Evolutionary conservation across 2,113 vertebrate genomes (phyloP), one percentile per base, ranked within the genome.

Genomic region (Passer domesticus): DNA sequence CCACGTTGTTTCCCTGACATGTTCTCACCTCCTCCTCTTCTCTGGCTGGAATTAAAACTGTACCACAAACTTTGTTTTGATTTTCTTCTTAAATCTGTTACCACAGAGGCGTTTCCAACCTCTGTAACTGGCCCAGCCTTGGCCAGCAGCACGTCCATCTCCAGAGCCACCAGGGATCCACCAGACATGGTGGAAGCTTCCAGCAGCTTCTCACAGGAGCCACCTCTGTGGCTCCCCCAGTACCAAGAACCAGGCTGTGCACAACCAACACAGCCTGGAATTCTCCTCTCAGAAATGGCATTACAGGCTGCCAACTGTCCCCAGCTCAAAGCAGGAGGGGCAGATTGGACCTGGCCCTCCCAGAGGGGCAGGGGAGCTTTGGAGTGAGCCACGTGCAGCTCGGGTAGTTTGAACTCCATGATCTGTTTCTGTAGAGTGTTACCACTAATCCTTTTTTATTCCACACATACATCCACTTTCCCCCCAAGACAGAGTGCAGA

Each of bases 341-440:
- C 20, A 75, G 64, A 59, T 27, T 25, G 52, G 0, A 2, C 30
- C 31, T 8, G n/a, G 0, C 6, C 58, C 55, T 27, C 31, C 0
- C 12, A 8, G 11, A 30, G 14, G 33, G 18, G 17, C 10, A 20
- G 30, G 39, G 16, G 22, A 74, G 31, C 16, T 66, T 49, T 41
- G 41, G 20, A 49, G 64, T 2, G 2, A 39, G 23, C 11, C 70
- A 43, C 17, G 6, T 5, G 22, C 15, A 50, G 39, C 73, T 52
- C 2, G 4, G n/a, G 64, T 52, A 19, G 27, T 22, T 87, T 82
- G 13, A 89, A 46, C 52, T 60, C 46, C 31, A 16, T 3, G 5
- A 66, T 47, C 41, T 52, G 44, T 18, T 87, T n/a, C 69, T 62
- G 31, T 37, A 37, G 53, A 79, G 49, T 23, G 23, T 49, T 58